Base-by-base conservation (phyloP, 2,888 invertebrate genomes). In the Luperina nickerlii region DNA sequence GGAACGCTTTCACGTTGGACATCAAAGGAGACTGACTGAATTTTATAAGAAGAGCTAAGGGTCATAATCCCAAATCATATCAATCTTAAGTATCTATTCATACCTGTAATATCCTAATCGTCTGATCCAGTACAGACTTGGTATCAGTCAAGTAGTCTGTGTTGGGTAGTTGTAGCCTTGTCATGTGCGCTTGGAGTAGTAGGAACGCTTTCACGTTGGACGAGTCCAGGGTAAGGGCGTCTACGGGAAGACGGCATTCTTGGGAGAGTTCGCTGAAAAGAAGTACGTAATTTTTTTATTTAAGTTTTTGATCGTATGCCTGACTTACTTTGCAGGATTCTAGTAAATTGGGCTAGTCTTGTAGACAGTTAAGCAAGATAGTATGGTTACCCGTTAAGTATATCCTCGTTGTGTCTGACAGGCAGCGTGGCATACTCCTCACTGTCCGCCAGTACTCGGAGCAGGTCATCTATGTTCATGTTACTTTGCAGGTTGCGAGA, bases 381-480 rank as follows among this genome's bases (percentile, higher is more conserved):
- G 32, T 72, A 51, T 42, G 92, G 96, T 92, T 94, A 99, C 98
- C 98, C 98, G 94, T 99, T 99, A 67, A 98, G 97, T 82, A 98
- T 96, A 93, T 99, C 99, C 95, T 99, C 99, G 93, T 99, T 99
- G 94, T 99, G 99, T 74, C 99, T 97, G 3, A 99, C 99, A 0
- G 99, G 99, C 86, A 99, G 97, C 89, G 99, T 98, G 79, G 98
- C 98, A 92, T 99, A 99, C 91, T 99, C 99, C 88, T 99, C 98
- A 1, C 98, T 98, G 93, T 99, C 98, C 54, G 98, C 98, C 92
- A 99, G 97, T 9, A 99, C 97, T 60, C 98, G 95, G 66, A 99
- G 94, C 76, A 99, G 96, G 32, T 98, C 98, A 78, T 98, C 98
- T 0, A 98, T 94, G 45, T 97, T 97, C 91, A 98, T 97, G 83